phyloP scores from a whole-genome alignment of 1,140 invertebrate species.

The Euschistus heros region DNA sequence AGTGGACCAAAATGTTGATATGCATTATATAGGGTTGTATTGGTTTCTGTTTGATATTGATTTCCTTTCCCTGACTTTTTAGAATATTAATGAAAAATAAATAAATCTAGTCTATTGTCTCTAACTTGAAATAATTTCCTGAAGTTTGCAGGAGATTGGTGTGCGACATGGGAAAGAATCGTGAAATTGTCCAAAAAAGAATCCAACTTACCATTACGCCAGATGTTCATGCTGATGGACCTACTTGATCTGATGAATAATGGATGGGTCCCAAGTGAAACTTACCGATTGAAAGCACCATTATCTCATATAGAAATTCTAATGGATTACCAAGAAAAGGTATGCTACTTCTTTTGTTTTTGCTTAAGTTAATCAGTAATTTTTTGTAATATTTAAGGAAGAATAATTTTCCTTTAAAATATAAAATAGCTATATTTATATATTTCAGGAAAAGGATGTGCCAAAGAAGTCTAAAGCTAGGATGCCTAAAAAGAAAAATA shows the following conservation, averaged over 20 bases:
- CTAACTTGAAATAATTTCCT: background rate
- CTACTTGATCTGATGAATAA: conserved; percentile 19
- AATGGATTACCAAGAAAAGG: conserved; percentile 14
- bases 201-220: conserved; percentile 5
- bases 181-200: conserved; percentile 18
- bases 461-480: background rate
- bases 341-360: background rate
- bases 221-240: conserved; percentile 21
- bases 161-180: conserved; percentile 19
- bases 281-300: background rate
- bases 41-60: too few species aligned
- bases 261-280: conserved; percentile 13
- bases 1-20: too few species aligned
- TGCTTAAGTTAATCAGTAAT: background rate
- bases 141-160: conserved; percentile 21
- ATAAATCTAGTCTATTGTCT: too few species aligned
- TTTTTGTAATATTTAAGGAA: too few species aligned
- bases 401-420: too few species aligned
- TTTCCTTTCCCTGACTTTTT: background rate
- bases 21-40: too few species aligned
- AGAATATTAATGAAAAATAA: too few species aligned
- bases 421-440: too few species aligned
- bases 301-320: conserved; percentile 18
- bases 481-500: background rate
- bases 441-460: background rate